Conservation (phyloP, 2,797 vertebrate genomes). For the Emydoidea blandingii region DNA sequence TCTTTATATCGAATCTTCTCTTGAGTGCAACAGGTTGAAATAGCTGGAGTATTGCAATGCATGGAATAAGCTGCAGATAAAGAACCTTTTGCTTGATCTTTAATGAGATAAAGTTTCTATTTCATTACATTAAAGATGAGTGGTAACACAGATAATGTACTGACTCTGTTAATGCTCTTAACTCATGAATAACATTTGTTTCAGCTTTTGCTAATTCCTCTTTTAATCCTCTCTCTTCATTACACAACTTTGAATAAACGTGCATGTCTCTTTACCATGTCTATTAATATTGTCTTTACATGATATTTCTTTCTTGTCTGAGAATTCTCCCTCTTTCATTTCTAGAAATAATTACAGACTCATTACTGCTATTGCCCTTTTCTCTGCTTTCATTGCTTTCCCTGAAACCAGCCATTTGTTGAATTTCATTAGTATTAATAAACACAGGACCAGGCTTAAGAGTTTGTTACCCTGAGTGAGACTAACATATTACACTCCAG, state of each 20-base stretch:
- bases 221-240: slow-evolving; percentile 59
- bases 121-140: slow-evolving; percentile 43
- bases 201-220: slow-evolving; percentile 50
- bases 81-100: slow-evolving; percentile 13
- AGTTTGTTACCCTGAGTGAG: neutral
- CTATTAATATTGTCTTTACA: slow-evolving; percentile 36
- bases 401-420: slow-evolving; percentile 32
- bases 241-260: slow-evolving; percentile 29
- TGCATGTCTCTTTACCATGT: neutral
- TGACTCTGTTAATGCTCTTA: slow-evolving; percentile 57
- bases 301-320: neutral
- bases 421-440: slow-evolving; percentile 56
- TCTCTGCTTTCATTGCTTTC: slow-evolving; percentile 17
- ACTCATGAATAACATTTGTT: slow-evolving; percentile 46
- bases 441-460: slow-evolving; percentile 45
- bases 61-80: neutral
- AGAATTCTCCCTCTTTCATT: slow-evolving; percentile 13
- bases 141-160: slow-evolving; percentile 13
- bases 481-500: neutral
- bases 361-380: slow-evolving; percentile 32
- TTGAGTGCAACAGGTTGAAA: neutral
- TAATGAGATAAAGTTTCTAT: slow-evolving; percentile 48
- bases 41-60: neutral
- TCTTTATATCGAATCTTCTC: neutral
- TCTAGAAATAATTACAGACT: slow-evolving; percentile 49